Evolutionary conservation across 2,888 invertebrate species (phyloP).

Genomic region (Epinotia demarniana): DNA sequence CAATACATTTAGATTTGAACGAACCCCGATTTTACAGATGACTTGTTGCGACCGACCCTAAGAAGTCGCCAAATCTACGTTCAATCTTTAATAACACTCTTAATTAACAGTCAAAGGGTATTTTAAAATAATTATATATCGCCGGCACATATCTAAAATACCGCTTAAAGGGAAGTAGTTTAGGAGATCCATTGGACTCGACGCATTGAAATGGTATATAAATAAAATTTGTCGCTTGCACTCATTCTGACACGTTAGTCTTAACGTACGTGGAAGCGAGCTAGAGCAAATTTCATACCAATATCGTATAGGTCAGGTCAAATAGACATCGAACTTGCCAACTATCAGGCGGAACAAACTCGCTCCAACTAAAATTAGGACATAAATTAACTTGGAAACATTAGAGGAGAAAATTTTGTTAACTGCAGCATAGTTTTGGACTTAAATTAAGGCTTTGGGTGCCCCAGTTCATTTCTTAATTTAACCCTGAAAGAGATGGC

Average conservation of each 20-base stretch:
- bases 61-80: neutral
- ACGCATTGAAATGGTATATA: neutral
- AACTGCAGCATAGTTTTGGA: slow-evolving; percentile 37
- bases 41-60: neutral
- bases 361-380: slow-evolving; percentile 41
- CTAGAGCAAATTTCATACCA: neutral
- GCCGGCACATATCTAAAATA: neutral
- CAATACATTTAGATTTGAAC: too few relatives aligned
- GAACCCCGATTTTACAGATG: too few relatives aligned
- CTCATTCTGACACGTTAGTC: neutral
- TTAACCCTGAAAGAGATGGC: neutral
- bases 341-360: slow-evolving; percentile 40
- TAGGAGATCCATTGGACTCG: neutral
- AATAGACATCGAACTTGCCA: slow-evolving; percentile 25
- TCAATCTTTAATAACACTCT: neutral
- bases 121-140: neutral
- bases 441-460: slow-evolving; percentile 21
- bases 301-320: neutral
- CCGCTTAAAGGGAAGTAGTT: slow-evolving; percentile 29
- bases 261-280: neutral
- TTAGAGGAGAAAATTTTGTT: slow-evolving; percentile 33
- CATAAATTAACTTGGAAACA: slow-evolving; percentile 44
- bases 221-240: too few relatives aligned
- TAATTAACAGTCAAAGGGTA: too few relatives aligned
- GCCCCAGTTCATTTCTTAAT: neutral